These are phyloP conservation scores for Actinemys pallida DNA, from an alignment of 2,113 vertebrate genomes.

Conservation along the genomic window DNA sequence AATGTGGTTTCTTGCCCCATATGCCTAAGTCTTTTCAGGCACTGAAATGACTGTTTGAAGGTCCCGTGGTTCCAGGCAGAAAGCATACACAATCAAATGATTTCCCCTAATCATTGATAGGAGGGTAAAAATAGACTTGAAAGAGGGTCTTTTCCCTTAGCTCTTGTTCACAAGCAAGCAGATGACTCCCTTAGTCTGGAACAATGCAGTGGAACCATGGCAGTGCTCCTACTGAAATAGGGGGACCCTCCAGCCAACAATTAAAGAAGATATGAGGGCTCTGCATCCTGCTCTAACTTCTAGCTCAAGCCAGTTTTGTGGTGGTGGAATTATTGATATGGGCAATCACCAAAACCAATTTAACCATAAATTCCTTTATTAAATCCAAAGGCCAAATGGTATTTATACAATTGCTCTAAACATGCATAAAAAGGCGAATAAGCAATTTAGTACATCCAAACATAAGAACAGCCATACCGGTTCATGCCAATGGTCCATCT, in stretches of 20 bases:
- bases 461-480: too few relatives aligned
- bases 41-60: neutral
- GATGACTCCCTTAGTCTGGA: neutral
- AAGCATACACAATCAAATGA: neutral
- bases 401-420: neutral
- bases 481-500: too few relatives aligned
- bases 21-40: neutral
- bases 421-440: neutral
- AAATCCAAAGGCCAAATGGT: neutral
- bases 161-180: neutral
- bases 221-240: neutral
- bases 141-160: neutral
- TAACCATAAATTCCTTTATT: neutral
- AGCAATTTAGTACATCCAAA: neutral
- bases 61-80: neutral
- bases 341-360: neutral
- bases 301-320: neutral
- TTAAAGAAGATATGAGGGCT: neutral
- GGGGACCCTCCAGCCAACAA: neutral
- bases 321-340: neutral
- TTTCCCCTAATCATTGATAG: fast-evolving
- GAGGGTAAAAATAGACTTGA: neutral
- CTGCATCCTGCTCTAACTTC: neutral
- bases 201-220: neutral
- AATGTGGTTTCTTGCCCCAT: neutral